phyloP scores from a whole-genome alignment of 2,113 vertebrate species.

The Rissa tridactyla region DNA sequence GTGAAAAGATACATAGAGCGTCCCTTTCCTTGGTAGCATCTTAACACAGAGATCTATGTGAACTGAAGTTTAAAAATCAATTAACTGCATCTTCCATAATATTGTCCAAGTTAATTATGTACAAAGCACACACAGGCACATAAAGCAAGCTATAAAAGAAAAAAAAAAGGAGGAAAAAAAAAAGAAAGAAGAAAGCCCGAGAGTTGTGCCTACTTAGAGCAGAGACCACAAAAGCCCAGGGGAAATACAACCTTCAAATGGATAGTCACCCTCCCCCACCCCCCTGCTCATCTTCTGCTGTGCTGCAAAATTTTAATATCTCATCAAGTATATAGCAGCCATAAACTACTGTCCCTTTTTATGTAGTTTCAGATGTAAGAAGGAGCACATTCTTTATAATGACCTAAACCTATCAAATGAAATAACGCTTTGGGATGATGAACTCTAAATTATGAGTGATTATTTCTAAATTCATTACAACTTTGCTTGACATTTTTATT shows the following conservation, averaged over 20 bases:
- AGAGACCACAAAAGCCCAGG: neutral
- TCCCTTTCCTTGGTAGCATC: neutral
- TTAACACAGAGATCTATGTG: neutral
- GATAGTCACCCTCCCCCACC: neutral
- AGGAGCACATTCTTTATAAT: slow-evolving; percentile 61
- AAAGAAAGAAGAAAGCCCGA: fast-evolving
- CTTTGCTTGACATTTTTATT: slow-evolving; percentile 65
- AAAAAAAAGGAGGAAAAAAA: too few species aligned
- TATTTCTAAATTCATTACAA: slow-evolving; percentile 68
- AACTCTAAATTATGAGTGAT: slow-evolving; percentile 67
- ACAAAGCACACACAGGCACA: neutral
- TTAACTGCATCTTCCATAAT: neutral
- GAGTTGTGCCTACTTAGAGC: neutral
- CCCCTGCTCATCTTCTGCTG: neutral
- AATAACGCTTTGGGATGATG: slow-evolving; percentile 56
- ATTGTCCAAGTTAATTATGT: slow-evolving; percentile 24
- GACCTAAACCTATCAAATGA: slow-evolving; percentile 59
- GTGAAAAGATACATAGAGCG: neutral
- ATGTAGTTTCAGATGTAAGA: slow-evolving; percentile 61
- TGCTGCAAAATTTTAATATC: slow-evolving; percentile 60
- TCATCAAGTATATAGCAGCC: slow-evolving; percentile 55
- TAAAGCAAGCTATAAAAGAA: neutral
- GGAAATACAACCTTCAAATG: slow-evolving; percentile 26
- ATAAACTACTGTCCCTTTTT: slow-evolving; percentile 64
- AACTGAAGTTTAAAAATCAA: slow-evolving; percentile 52